Percentiles rank a stretch among this genome's conserved stretches.
phyloP scores from a whole-genome alignment of 2,888 invertebrate genomes.

The Orthosia cruda region DNA sequence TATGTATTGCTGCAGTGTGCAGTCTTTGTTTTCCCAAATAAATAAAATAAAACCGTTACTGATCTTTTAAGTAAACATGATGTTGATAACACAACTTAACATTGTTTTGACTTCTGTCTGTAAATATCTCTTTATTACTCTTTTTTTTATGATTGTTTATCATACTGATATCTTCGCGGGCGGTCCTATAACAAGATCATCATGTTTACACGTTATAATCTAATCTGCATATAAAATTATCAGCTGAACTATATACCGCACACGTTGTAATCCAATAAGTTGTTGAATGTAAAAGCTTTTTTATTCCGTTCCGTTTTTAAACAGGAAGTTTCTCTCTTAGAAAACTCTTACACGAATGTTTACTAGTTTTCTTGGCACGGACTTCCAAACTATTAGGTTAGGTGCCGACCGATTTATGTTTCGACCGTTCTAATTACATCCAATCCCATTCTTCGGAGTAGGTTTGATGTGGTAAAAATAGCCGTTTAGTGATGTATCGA shows the following conservation, averaged over 20 bases:
- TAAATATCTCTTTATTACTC: slow-evolving; percentile 7
- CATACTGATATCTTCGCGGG: slow-evolving; percentile 43
- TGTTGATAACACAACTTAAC: neutral
- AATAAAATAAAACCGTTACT: too few relatives aligned
- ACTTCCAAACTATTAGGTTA: slow-evolving; percentile 80
- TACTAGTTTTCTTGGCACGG: slow-evolving; percentile 83
- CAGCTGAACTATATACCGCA: slow-evolving; percentile 76
- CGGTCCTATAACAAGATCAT: slow-evolving; percentile 43
- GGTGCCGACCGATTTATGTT: slow-evolving; percentile 84
- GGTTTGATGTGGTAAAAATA: slow-evolving; percentile 78
- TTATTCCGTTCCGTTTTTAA: slow-evolving; percentile 75
- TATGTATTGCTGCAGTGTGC: too few relatives aligned
- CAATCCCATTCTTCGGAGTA: slow-evolving; percentile 77
- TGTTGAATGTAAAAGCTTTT: slow-evolving; percentile 79
- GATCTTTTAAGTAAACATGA: too few relatives aligned
- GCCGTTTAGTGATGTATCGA: slow-evolving; percentile 72
- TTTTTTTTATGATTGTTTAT: slow-evolving; percentile 22
- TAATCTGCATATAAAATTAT: slow-evolving; percentile 64
- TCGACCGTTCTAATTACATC: slow-evolving; percentile 81
- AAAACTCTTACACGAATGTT: slow-evolving; percentile 79
- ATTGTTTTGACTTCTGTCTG: slow-evolving; percentile 31
- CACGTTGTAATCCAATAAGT: slow-evolving; percentile 67
- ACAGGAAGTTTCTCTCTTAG: slow-evolving; percentile 77
- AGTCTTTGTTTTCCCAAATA: too few relatives aligned
- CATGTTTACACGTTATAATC: slow-evolving; percentile 49